Percentiles rank a stretch among this genome's conserved stretches.
phyloP scores from a whole-genome alignment of 2,888 invertebrate species.

The Coelogynopora nodosa region DNA sequence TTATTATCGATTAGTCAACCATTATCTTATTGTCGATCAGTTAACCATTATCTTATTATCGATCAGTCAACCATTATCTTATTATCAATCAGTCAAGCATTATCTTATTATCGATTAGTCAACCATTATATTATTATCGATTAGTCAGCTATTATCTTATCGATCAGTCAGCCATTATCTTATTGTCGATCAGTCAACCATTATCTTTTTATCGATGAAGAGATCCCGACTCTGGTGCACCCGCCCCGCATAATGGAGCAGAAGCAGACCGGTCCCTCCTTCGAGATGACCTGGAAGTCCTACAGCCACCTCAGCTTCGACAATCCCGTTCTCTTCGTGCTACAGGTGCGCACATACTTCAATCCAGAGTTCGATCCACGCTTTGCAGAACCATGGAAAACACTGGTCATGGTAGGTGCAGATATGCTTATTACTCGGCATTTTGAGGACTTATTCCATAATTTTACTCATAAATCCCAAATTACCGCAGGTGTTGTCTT shows the following conservation, averaged over 20 bases:
- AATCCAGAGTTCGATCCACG: constrained; percentile 37
- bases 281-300: constrained; percentile 38
- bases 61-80: too few relatives aligned
- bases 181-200: background rate
- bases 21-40: too few relatives aligned
- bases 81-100: too few relatives aligned
- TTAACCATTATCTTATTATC: too few relatives aligned
- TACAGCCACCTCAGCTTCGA: background rate
- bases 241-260: constrained; percentile 27
- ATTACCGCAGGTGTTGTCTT: too few relatives aligned
- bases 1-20: too few relatives aligned
- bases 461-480: too few relatives aligned
- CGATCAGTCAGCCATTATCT: background rate
- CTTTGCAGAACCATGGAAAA: background rate
- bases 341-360: constrained; percentile 32
- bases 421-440: too few relatives aligned
- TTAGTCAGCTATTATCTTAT: background rate
- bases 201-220: background rate
- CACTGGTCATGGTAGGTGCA: constrained; percentile 10
- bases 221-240: background rate
- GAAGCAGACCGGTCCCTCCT: background rate
- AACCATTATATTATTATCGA: too few relatives aligned
- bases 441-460: too few relatives aligned
- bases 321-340: constrained; percentile 5
- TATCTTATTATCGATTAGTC: too few relatives aligned